These are phyloP conservation scores for Tromatobia lineatoria DNA, from an alignment of 2,888 invertebrate species.

Conservation along the genomic window DNA sequence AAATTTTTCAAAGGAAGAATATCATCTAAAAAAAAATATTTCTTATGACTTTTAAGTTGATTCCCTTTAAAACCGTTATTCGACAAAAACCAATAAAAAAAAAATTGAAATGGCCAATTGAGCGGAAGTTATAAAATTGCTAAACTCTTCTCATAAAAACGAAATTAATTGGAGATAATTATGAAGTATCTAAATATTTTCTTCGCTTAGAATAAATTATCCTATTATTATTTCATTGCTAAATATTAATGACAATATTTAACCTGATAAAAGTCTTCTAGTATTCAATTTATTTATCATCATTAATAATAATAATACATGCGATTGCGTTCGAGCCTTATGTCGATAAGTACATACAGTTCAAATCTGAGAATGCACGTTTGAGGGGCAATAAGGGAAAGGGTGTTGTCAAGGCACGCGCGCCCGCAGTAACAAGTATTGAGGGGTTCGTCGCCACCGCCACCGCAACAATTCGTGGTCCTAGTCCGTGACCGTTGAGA, in stretches of 20 bases:
- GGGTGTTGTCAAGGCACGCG: slow-evolving; percentile 63
- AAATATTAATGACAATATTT: not conserved
- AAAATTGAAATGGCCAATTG: too few species aligned
- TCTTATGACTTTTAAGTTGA: too few species aligned
- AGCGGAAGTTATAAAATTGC: too few species aligned
- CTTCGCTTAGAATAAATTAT: not conserved
- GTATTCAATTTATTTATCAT: not conserved
- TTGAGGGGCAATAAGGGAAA: slow-evolving; percentile 33
- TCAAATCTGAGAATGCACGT: slow-evolving; percentile 55
- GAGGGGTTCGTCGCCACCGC: slow-evolving; percentile 47
- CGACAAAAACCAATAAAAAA: too few species aligned
- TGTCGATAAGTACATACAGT: slow-evolving; percentile 10
- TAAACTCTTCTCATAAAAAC: too few species aligned
- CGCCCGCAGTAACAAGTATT: slow-evolving; percentile 58
- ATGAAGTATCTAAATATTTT: not conserved
- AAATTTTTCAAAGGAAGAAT: too few species aligned
- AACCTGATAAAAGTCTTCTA: not conserved
- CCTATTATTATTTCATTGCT: not conserved
- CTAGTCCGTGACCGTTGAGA: slow-evolving; percentile 67
- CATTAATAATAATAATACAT: not conserved
- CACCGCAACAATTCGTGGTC: slow-evolving; percentile 57
- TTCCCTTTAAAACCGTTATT: too few species aligned
- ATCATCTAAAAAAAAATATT: too few species aligned
- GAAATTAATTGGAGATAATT: too few species aligned
- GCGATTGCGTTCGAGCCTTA: too few species aligned